Percentiles rank a stretch among this genome's conserved stretches.
phyloP scores from a whole-genome alignment of 2,888 invertebrate species.

The Hypsopygia costalis region DNA sequence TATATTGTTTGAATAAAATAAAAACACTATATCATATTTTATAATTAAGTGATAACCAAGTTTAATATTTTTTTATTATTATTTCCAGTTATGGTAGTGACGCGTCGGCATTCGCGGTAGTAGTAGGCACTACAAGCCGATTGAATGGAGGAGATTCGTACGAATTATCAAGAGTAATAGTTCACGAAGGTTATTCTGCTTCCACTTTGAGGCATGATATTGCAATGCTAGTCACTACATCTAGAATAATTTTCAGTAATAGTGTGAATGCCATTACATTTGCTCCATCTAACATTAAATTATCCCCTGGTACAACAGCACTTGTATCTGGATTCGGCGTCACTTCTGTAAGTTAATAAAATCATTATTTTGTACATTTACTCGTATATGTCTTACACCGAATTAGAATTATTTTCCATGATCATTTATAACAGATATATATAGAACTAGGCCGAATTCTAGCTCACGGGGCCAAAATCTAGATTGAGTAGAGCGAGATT shows the following conservation, averaged over 20 bases:
- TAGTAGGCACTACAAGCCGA: constrained; percentile 52
- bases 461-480: too few species aligned
- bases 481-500: too few species aligned
- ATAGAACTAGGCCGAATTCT: too few species aligned
- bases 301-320: constrained; percentile 51
- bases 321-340: constrained; percentile 66
- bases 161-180: constrained; percentile 36
- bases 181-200: constrained; percentile 47
- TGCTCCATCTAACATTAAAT: constrained; percentile 31
- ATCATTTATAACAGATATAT: too few species aligned
- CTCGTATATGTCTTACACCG: too few species aligned
- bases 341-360: constrained; percentile 40
- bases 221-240: constrained; percentile 44
- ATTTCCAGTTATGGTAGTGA: constrained; percentile 38
- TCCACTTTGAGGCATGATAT: constrained; percentile 56
- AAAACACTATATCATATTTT: too few species aligned
- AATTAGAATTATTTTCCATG: too few species aligned
- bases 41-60: too few species aligned
- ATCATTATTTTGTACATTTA: too few species aligned
- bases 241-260: constrained; percentile 37
- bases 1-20: too few species aligned
- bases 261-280: constrained; percentile 40
- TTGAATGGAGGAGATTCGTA: constrained; percentile 50
- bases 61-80: too few species aligned
- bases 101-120: constrained; percentile 39